Conservation (phyloP, 2,113 vertebrate species). For the Rhabdornis inornatus region DNA sequence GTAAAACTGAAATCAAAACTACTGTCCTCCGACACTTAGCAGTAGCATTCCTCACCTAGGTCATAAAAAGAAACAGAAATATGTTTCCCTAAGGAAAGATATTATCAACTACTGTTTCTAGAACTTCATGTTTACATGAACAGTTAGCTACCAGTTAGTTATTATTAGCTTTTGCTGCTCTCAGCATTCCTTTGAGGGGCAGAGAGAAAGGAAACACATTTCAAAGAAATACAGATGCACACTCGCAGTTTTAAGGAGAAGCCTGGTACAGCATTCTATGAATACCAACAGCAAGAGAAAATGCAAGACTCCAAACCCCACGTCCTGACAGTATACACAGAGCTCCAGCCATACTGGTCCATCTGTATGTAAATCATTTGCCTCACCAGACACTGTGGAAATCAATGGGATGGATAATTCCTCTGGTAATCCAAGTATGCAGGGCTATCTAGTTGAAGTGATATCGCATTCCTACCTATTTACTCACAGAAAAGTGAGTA, state of each 20-base stretch:
- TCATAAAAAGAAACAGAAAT: neutral
- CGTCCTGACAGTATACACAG: fast-evolving
- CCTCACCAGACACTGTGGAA: neutral
- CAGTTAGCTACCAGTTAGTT: neutral
- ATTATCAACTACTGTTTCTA: neutral
- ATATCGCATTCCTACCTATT: neutral
- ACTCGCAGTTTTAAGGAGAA: neutral
- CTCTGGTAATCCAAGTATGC: neutral
- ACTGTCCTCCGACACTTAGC: neutral
- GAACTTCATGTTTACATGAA: neutral
- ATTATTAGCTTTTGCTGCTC: neutral
- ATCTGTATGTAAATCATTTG: neutral
- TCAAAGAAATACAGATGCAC: neutral
- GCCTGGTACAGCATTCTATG: neutral
- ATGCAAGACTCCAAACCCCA: neutral
- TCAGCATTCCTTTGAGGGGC: neutral
- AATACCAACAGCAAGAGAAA: neutral
- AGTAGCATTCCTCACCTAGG: neutral
- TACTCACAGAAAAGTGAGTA: neutral
- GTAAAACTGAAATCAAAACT: neutral
- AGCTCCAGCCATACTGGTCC: neutral
- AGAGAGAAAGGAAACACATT: neutral
- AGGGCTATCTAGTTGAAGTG: neutral
- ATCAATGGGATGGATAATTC: neutral
- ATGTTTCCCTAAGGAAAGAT: neutral